These are phyloP conservation scores for Choloepus hoffmanni DNA, from an alignment of 2,113 vertebrate genomes.

Conservation along the genomic window DNA sequence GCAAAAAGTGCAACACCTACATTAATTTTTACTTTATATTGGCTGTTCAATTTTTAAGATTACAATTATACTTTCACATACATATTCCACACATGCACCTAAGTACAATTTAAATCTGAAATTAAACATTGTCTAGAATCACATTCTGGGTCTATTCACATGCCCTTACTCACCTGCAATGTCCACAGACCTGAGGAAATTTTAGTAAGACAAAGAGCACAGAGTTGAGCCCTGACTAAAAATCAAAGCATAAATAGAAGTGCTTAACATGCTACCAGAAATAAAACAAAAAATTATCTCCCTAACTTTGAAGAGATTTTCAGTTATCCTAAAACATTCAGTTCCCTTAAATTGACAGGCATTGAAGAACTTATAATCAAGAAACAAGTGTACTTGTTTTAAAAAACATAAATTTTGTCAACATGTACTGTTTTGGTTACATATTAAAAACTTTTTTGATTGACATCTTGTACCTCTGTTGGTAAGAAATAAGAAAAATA, in stretches of 20 bases:
- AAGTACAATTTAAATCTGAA: constrained; percentile 63
- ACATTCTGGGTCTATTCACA: constrained; percentile 59
- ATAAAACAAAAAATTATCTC: constrained; percentile 43
- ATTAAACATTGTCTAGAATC: constrained; percentile 64
- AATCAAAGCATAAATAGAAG: constrained; percentile 59
- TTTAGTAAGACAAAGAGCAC: constrained; percentile 48
- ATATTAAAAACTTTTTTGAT: constrained; percentile 77
- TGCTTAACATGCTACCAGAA: constrained; percentile 77
- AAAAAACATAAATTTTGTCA: constrained; percentile 76
- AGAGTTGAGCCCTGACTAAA: constrained; percentile 61
- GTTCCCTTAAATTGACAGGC: constrained; percentile 67
- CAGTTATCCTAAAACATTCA: constrained; percentile 59
- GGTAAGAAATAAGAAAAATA: constrained; percentile 71
- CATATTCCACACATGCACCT: constrained; percentile 78
- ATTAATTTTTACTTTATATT: constrained; percentile 58
- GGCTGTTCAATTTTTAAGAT: constrained; percentile 42
- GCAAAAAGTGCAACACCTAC: constrained; percentile 48
- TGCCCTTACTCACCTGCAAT: constrained; percentile 78
- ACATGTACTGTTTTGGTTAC: constrained; percentile 82
- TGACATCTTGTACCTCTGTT: constrained; percentile 62
- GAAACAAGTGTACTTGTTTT: constrained; percentile 67
- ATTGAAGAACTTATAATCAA: constrained; percentile 79
- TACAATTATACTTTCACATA: constrained; percentile 58
- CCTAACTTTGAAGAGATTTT: constrained; percentile 62
- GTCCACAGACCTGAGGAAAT: constrained; percentile 63